Percentiles rank a stretch among this genome's conserved stretches.
Conservation (phyloP, 2,888 invertebrate species). For the Ganaspis brasiliensis region DNA sequence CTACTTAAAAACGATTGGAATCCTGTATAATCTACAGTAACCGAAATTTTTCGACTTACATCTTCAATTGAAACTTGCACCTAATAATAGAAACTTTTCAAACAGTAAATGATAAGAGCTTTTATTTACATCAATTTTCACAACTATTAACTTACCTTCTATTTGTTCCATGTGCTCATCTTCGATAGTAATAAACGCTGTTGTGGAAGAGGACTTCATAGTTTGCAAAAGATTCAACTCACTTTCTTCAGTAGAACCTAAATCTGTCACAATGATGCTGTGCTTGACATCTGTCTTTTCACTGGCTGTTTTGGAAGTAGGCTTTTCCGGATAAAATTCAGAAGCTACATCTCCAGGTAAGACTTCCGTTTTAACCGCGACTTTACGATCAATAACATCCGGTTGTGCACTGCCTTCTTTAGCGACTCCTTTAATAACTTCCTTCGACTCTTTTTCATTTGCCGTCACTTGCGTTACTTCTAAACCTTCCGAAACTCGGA, state of each 20-base stretch:
- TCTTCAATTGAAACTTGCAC: too few species aligned
- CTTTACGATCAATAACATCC: conserved; percentile 80
- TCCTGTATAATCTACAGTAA: too few species aligned
- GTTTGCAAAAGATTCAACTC: conserved; percentile 79
- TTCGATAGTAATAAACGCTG: conserved; percentile 77
- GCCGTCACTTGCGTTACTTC: conserved; percentile 78
- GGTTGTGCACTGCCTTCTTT: conserved; percentile 80
- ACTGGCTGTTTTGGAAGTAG: conserved; percentile 72
- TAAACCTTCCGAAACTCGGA: conserved; percentile 75
- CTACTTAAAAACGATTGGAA: too few species aligned
- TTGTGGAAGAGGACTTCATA: conserved; percentile 80
- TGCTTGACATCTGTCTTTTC: conserved; percentile 76
- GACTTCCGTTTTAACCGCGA: conserved; percentile 79
- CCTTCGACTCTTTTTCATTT: conserved; percentile 76
- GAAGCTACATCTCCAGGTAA: conserved; percentile 68
- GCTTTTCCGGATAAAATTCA: conserved; percentile 70
- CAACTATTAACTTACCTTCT: conserved; percentile 73
- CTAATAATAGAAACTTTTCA: background rate
- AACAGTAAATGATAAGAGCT: background rate
- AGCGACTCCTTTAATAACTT: conserved; percentile 79
- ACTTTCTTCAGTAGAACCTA: conserved; percentile 80
- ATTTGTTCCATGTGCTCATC: conserved; percentile 72
- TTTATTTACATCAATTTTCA: background rate
- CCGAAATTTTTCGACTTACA: too few species aligned
- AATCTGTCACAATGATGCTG: conserved; percentile 82